A percentile compares a stretch with the other conserved stretches of the same genome.
phyloP scores from a whole-genome alignment of 2,113 vertebrate species.

The Ptilorrhoa leucosticta region DNA sequence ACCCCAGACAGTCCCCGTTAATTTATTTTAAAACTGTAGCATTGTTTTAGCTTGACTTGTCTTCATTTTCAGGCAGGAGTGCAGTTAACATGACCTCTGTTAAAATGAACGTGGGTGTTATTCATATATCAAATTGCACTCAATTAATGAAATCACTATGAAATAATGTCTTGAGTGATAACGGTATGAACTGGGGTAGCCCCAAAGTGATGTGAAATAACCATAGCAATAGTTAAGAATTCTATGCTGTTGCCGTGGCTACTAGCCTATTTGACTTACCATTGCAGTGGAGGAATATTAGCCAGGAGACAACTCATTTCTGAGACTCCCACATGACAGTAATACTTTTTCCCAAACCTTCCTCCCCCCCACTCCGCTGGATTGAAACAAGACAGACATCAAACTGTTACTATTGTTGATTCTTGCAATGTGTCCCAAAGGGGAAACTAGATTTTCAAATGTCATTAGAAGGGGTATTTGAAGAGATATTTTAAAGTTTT shows the following conservation, averaged over 20 bases:
- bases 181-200: constrained; percentile 38
- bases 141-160: constrained; percentile 33
- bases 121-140: constrained; percentile 10
- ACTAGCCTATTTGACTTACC: constrained; percentile 51
- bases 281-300: constrained; percentile 40
- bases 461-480: not conserved
- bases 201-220: constrained; percentile 23
- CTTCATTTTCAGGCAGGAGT: not conserved
- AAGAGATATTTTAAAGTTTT: not conserved
- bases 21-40: not conserved
- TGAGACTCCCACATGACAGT: constrained; percentile 49
- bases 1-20: not conserved
- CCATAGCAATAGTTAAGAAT: constrained; percentile 29
- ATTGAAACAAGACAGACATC: constrained; percentile 46
- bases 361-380: not conserved
- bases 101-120: constrained; percentile 4
- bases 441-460: constrained; percentile 26
- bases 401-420: constrained; percentile 51
- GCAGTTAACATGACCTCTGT: not conserved
- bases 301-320: constrained; percentile 55
- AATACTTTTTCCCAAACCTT: constrained; percentile 39
- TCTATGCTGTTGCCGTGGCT: constrained; percentile 54
- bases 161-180: constrained; percentile 45
- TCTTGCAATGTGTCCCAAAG: not conserved
- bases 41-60: not conserved